These are phyloP conservation scores for Anguilla obscura DNA, from an alignment of 2,797 vertebrate species.

Conservation along the genomic window DNA sequence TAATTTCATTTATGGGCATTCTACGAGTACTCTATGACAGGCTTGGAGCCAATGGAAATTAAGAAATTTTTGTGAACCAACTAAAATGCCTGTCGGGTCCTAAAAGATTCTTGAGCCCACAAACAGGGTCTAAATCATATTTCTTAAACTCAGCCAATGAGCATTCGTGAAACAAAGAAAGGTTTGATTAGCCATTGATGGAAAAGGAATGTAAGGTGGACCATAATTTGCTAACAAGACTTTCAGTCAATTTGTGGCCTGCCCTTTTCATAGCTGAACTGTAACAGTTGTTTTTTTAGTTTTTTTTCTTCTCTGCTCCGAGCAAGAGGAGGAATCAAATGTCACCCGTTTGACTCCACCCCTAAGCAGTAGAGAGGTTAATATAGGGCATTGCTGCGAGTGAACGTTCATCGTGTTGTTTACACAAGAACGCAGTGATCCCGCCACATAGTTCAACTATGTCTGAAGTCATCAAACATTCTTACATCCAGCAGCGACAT, in stretches of 20 bases:
- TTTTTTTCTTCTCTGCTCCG: neutral
- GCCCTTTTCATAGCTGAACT: slow-evolving; percentile 28
- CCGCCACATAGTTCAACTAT: neutral
- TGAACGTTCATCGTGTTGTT: neutral
- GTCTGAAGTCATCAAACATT: neutral
- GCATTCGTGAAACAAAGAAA: slow-evolving; percentile 45
- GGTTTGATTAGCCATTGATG: slow-evolving; percentile 57
- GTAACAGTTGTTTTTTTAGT: neutral
- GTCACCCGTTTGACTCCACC: neutral
- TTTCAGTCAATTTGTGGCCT: slow-evolving; percentile 24
- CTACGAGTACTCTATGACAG: neutral
- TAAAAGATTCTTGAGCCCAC: neutral
- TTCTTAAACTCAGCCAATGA: slow-evolving; percentile 53
- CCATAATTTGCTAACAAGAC: slow-evolving; percentile 52
- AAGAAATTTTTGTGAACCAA: neutral
- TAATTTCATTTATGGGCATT: neutral
- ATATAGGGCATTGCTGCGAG: neutral
- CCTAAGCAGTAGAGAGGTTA: neutral
- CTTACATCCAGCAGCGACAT: neutral
- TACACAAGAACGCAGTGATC: neutral
- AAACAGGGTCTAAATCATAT: neutral
- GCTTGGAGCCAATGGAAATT: neutral
- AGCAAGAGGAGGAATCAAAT: neutral
- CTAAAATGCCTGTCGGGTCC: neutral
- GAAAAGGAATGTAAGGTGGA: neutral